Percentiles rank a stretch among this genome's conserved stretches.
Conservation (phyloP, 2,113 vertebrate species). For the Leptobrachium leishanense region DNA sequence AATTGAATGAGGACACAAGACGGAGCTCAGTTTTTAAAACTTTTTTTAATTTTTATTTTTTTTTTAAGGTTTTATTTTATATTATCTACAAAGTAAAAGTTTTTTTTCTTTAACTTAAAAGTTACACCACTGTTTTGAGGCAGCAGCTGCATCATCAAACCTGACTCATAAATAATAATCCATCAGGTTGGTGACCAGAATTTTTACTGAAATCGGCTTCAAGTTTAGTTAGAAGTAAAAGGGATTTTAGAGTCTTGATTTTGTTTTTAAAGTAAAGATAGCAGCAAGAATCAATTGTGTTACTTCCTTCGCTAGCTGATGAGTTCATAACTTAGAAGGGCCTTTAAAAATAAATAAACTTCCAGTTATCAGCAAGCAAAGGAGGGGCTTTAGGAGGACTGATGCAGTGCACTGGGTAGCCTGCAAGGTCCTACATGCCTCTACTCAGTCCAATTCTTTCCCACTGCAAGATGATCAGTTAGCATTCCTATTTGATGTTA, state of each 20-base stretch:
- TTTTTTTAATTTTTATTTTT: conserved; percentile 95
- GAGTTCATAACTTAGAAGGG: conserved; percentile 89
- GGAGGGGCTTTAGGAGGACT: conserved; percentile 74
- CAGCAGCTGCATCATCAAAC: conserved; percentile 85
- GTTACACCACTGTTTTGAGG: conserved; percentile 90
- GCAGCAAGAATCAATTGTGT: conserved; percentile 94
- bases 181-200: conserved; percentile 83
- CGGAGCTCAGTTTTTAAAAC: conserved; percentile 95
- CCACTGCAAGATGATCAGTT: conserved; percentile 89
- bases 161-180: conserved; percentile 98
- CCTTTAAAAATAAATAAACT: conserved; percentile 92
- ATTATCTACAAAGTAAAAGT: conserved; percentile 99
- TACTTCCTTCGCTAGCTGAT: conserved; percentile 94
- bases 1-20: conserved; percentile 10
- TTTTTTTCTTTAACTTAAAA: conserved; percentile 95
- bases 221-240: conserved; percentile 82
- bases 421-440: conserved; percentile 74
- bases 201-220: conserved; percentile 80
- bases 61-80: conserved; percentile 97
- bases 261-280: conserved; percentile 78
- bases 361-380: conserved; percentile 93
- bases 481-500: conserved; percentile 92
- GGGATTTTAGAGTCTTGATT: conserved; percentile 85
- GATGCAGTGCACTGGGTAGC: conserved; percentile 71
- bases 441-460: conserved; percentile 75